phyloP scores from a whole-genome alignment of 2,888 invertebrate genomes.

The Ametastegia equiseti region DNA sequence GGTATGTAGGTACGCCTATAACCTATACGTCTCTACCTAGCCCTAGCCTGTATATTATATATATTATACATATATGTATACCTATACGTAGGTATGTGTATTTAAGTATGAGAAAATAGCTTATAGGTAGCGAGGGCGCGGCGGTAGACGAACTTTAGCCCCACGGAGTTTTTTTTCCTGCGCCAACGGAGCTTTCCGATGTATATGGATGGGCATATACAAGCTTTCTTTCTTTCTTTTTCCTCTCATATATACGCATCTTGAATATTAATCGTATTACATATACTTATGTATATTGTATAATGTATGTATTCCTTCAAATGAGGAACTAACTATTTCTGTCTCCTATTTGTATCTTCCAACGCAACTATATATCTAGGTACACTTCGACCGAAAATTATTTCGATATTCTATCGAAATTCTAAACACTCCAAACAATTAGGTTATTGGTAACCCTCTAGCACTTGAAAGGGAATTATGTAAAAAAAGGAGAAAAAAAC shows the following conservation, averaged over 20 bases:
- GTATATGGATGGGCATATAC: not conserved
- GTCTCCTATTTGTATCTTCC: no score
- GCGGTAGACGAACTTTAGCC: not conserved
- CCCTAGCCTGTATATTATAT: no score
- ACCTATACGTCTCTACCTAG: no score
- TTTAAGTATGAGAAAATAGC: no score
- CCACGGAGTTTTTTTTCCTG: conserved; percentile 8
- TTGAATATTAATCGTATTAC: conserved; percentile 2
- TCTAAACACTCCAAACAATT: no score
- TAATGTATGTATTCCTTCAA: not conserved
- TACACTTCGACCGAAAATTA: no score
- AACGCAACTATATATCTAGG: not conserved
- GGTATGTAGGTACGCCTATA: not conserved
- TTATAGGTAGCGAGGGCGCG: not conserved
- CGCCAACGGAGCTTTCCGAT: not conserved
- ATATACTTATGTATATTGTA: no score
- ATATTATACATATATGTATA: not conserved
- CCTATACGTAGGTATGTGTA: not conserved
- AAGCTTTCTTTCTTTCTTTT: not conserved
- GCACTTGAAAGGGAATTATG: no score
- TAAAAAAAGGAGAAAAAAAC: no score
- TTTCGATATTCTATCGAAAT: not conserved
- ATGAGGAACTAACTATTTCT: not conserved
- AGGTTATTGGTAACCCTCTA: no score
- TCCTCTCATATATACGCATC: no score